phyloP scores from a whole-genome alignment of 2,797 vertebrate genomes.

The Gambelia wislizenii region DNA sequence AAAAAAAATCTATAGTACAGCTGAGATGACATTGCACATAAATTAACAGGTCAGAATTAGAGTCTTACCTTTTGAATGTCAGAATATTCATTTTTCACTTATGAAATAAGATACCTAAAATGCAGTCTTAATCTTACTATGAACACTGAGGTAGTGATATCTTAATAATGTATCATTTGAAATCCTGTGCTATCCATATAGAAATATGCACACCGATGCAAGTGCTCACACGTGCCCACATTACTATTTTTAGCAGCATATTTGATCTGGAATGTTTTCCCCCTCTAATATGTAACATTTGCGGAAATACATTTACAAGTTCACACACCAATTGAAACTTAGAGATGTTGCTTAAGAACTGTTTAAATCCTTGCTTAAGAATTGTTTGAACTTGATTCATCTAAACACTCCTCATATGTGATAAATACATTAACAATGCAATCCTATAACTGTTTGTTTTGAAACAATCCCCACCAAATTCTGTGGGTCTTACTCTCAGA shows the following conservation, averaged over 20 bases:
- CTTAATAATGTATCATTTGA: background rate
- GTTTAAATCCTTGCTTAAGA: background rate
- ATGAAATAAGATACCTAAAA: background rate
- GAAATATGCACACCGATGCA: no score
- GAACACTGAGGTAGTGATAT: background rate
- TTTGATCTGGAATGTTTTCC: background rate
- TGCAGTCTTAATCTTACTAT: background rate
- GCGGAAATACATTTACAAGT: background rate
- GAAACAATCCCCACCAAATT: background rate
- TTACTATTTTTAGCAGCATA: background rate
- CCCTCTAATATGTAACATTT: background rate
- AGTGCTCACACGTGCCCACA: no score
- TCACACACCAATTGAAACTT: background rate
- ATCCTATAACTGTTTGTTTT: background rate
- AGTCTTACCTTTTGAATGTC: background rate
- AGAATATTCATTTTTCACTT: background rate
- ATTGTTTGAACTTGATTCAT: background rate
- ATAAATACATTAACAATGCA: background rate
- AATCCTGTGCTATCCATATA: background rate
- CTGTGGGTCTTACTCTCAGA: background rate
- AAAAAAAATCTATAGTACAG: background rate
- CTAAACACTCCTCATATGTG: background rate
- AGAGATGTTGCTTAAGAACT: background rate
- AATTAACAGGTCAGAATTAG: background rate
- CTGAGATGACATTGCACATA: background rate